Percentiles rank a stretch among this genome's conserved stretches.
Evolutionary conservation across 2,797 vertebrate genomes (phyloP).

Genomic region (Coracias cyanogaster): DNA sequence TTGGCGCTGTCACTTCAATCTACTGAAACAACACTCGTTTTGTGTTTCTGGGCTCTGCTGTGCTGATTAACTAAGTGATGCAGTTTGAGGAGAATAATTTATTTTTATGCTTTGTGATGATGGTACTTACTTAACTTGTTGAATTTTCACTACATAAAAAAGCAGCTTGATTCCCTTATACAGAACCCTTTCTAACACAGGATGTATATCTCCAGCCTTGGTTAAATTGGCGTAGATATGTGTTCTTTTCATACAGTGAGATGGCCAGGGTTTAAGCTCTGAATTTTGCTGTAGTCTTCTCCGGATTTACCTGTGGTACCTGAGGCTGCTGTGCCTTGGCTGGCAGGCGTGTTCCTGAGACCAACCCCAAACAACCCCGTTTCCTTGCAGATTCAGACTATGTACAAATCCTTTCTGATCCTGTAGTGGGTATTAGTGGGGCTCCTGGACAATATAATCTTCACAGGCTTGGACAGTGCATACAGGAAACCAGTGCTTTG

Average conservation of each 20-base stretch:
- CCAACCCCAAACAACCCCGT: neutral
- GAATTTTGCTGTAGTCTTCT: neutral
- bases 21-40: constrained; percentile 62
- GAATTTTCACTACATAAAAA: neutral
- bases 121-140: neutral
- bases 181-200: neutral
- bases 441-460: neutral
- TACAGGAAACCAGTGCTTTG: neutral
- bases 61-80: constrained; percentile 53
- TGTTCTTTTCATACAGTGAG: neutral
- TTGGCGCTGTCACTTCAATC: constrained; percentile 73
- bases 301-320: neutral
- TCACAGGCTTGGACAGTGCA: neutral
- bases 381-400: neutral
- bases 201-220: neutral
- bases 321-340: neutral
- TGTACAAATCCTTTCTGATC: neutral
- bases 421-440: neutral
- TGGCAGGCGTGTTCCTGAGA: neutral
- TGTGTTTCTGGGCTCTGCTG: constrained; percentile 57
- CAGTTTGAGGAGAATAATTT: constrained; percentile 31
- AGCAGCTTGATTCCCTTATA: neutral
- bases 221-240: rapidly evolving
- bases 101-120: neutral
- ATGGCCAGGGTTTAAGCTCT: neutral